phyloP scores from a whole-genome alignment of 2,888 invertebrate species.

The Choristoneura rosaceana region DNA sequence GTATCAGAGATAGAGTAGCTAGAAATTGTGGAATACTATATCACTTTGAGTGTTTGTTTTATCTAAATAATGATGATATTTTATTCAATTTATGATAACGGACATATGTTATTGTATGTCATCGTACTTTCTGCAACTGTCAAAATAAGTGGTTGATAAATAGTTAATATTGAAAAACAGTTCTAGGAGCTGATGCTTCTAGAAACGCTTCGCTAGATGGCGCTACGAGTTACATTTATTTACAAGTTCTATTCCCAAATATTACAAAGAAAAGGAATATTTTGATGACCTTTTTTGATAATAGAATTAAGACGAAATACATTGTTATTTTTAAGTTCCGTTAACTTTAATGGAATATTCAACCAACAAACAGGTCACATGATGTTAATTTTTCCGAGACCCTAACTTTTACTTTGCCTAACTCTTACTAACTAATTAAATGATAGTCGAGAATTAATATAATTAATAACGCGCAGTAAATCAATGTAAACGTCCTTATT shows the following conservation, averaged over 20 bases:
- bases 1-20: not conserved
- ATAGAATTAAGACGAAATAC: too few species aligned
- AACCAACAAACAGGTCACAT: too few species aligned
- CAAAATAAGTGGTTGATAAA: not conserved
- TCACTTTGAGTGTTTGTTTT: not conserved
- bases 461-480: too few species aligned
- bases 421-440: too few species aligned
- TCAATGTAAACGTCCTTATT: too few species aligned
- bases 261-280: too few species aligned
- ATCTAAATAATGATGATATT: not conserved
- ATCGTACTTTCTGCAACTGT: not conserved
- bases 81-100: not conserved
- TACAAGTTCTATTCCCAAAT: not conserved
- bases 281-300: too few species aligned
- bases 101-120: not conserved
- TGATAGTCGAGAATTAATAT: too few species aligned
- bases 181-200: not conserved
- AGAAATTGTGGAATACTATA: not conserved
- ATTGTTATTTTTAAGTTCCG: too few species aligned
- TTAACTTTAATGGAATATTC: too few species aligned
- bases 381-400: too few species aligned
- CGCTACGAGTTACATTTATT: slow-evolving; percentile 11
- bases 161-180: not conserved
- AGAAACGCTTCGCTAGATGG: slow-evolving; percentile 20
- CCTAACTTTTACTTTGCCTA: too few species aligned